phyloP scores from a whole-genome alignment of 2,113 vertebrate species.

The Sakesphorus luctuosus region DNA sequence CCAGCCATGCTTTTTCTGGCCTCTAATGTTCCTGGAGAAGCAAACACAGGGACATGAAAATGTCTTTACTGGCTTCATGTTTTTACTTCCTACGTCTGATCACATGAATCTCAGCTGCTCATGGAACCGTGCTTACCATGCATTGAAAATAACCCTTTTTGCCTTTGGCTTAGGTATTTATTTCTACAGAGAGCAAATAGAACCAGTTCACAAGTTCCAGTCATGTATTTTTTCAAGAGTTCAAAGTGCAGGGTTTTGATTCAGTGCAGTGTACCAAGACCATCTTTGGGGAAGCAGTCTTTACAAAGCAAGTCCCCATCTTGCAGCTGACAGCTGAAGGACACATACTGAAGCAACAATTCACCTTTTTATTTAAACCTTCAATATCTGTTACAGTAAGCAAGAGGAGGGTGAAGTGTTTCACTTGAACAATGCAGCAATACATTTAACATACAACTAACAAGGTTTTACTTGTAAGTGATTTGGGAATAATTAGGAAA shows the following conservation, averaged over 20 bases:
- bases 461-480: not conserved
- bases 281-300: not conserved
- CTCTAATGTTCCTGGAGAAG: not conserved
- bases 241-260: not conserved
- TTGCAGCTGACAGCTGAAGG: not conserved
- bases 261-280: not conserved
- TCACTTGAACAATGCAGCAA: not conserved
- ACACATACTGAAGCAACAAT: not conserved
- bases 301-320: not conserved
- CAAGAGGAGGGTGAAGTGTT: not conserved
- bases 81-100: not conserved
- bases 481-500: conserved; percentile 5
- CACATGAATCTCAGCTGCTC: not conserved
- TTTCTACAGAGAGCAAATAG: not conserved
- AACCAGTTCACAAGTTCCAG: not conserved
- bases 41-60: not conserved
- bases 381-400: not conserved
- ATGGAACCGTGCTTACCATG: not conserved
- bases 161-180: not conserved
- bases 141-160: not conserved
- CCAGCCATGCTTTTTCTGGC: not conserved
- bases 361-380: not conserved
- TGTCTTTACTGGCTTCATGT: not conserved
- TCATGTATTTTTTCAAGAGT: not conserved
- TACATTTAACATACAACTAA: not conserved